Conservation (phyloP, 2,888 invertebrate species). For the Tenthredo mesomela region DNA sequence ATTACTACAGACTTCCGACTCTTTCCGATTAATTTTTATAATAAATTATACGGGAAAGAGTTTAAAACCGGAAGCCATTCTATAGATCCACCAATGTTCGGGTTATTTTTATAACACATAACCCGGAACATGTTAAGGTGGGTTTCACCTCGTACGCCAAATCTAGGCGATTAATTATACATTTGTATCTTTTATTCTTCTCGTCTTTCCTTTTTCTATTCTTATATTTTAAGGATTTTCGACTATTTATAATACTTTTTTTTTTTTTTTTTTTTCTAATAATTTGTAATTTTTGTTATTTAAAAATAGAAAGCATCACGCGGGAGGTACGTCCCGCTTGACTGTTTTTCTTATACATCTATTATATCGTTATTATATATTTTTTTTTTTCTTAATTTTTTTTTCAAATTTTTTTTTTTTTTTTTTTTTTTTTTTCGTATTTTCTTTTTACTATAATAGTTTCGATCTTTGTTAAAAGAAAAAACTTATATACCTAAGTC, state of each 20-base stretch:
- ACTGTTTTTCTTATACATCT: constrained; percentile 41
- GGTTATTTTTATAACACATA: neutral
- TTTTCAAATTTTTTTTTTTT: constrained; percentile 64
- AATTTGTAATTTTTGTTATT: neutral
- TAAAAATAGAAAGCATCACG: neutral
- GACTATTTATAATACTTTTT: neutral
- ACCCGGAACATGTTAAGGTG: constrained; percentile 8
- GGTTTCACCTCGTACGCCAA: constrained; percentile 30
- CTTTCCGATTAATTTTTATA: constrained; percentile 19
- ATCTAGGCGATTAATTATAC: constrained; percentile 41
- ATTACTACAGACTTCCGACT: constrained; percentile 29
- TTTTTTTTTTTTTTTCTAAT: neutral
- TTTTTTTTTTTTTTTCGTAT: constrained; percentile 77
- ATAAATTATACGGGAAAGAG: constrained; percentile 22
- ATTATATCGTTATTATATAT: constrained; percentile 68
- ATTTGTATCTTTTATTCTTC: neutral
- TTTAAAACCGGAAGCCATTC: constrained; percentile 36
- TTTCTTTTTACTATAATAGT: constrained; percentile 63
- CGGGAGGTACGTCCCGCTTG: constrained; percentile 45
- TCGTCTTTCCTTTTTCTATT: neutral
- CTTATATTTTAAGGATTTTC: neutral
- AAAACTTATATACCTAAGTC: constrained; percentile 53
- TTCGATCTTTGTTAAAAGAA: constrained; percentile 36
- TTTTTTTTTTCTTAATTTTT: constrained; percentile 75
- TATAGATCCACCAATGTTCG: constrained; percentile 20